Percentiles rank a stretch among this genome's conserved stretches.
These are phyloP conservation scores for Pelodiscus sinensis DNA, from an alignment of 2,113 vertebrate genomes.

Conservation along the genomic window DNA sequence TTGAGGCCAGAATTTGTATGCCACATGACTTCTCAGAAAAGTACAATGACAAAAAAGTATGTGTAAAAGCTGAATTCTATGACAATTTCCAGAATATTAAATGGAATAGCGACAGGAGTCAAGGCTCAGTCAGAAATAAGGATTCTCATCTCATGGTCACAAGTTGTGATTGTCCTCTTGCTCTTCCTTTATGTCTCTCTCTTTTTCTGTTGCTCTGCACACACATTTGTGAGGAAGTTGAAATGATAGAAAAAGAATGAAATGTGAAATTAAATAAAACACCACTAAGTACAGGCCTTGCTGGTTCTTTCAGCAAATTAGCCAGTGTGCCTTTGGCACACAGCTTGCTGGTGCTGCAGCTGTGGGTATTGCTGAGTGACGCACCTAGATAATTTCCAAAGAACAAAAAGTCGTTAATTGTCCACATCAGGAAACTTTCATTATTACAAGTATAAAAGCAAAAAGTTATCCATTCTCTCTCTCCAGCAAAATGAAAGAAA, in stretches of 20 bases:
- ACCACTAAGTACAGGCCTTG: neutral
- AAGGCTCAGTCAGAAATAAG: fast-evolving
- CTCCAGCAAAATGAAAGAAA: neutral
- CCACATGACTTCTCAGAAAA: neutral
- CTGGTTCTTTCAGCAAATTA: neutral
- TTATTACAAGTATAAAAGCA: neutral
- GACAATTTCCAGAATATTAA: neutral
- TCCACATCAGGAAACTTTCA: neutral
- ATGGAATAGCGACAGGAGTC: neutral
- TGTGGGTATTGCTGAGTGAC: neutral
- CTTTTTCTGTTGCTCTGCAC: neutral
- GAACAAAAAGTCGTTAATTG: constrained; percentile 9
- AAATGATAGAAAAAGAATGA: neutral
- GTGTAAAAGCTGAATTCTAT: fast-evolving
- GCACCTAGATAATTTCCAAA: constrained; percentile 8
- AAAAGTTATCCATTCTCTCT: neutral
- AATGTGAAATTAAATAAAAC: neutral
- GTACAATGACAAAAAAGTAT: neutral
- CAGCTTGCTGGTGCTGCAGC: neutral
- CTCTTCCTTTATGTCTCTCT: neutral
- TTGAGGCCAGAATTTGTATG: neutral
- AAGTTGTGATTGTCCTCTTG: fast-evolving
- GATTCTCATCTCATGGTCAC: neutral
- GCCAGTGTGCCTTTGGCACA: neutral
- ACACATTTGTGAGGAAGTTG: neutral